Percentiles rank a stretch among this genome's conserved stretches.
phyloP scores from a whole-genome alignment of 1,140 invertebrate genomes.

The Maconellicoccus hirsutus region DNA sequence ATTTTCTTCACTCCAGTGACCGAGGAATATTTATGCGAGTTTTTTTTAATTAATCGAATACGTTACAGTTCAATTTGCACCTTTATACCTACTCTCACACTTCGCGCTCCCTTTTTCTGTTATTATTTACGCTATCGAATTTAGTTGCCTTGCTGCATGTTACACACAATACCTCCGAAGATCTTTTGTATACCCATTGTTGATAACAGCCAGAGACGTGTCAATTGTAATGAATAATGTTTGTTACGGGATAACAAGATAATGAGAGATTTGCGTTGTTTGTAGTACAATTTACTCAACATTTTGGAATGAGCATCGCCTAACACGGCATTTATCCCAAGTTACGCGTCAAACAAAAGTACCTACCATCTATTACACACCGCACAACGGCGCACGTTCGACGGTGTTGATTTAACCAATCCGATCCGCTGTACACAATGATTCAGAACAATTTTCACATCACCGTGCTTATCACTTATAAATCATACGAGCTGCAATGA shows the following conservation, averaged over 20 bases:
- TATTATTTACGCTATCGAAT: neutral
- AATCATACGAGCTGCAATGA: too few relatives aligned
- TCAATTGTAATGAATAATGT: slow-evolving; percentile 10
- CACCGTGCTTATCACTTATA: too few relatives aligned
- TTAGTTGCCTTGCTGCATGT: neutral
- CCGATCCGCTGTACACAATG: neutral
- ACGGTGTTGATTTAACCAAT: neutral
- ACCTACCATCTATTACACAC: neutral
- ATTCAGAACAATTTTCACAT: too few relatives aligned
- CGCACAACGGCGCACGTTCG: neutral
- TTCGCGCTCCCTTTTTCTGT: neutral
- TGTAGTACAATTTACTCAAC: neutral
- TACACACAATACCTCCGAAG: neutral
- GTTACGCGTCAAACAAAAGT: neutral
- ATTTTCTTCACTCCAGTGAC: neutral
- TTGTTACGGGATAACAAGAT: slow-evolving; percentile 3
- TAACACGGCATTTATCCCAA: neutral
- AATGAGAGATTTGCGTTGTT: neutral
- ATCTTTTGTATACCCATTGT: neutral
- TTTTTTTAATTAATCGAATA: too few relatives aligned
- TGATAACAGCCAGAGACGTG: neutral
- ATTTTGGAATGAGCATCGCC: neutral
- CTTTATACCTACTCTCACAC: too few relatives aligned
- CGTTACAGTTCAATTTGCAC: too few relatives aligned
- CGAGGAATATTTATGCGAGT: too few relatives aligned